Evolutionary conservation across 2,888 invertebrate genomes (phyloP), one percentile per base, ranked within the genome.

Genomic region (Alviniconcha strummeri): DNA sequence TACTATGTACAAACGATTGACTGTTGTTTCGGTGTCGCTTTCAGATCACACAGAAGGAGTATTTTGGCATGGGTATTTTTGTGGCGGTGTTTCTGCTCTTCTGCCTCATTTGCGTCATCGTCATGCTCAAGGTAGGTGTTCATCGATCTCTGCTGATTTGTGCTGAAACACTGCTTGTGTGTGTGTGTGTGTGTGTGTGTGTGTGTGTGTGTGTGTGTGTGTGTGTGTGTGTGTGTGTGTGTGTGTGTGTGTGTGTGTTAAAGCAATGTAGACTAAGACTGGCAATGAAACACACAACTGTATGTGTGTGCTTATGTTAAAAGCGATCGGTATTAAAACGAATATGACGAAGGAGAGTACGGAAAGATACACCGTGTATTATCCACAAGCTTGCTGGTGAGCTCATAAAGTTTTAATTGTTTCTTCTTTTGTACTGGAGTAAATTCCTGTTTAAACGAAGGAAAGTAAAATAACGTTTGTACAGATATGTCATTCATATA

Each of bases 41-140:
- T 64, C 89, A 91, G 91, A 86, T 84, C 52, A 87, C 84, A 75
- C 87, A 84, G 81, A 90, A 89, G 84, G 89, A 90, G 80, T 90
- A 89, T 80, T 91, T 91, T 86, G 89, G 90, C 82, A 88, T 92
- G 88, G 92, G 89, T 8, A 92, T 92, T 56, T 91, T 92, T 86
- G 88, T 91, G n/a, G 91, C 91, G 72, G 88, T 91, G 15, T 90
- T 91, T 78, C 86, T 92, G 15, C 82, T 92, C 56, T 89, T 92
- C 82, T 89, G 90, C 82, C 83, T 92, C 71, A 86, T 91, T 82
- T 89, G 90, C 81, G 85, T 91, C 56, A 84, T 90, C 78, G 87
- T 91, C 67, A 88, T 91, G 80, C 84, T 92, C 17, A 91, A 91
- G 90, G 91, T 92, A 86, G 85, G 86, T 80, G 9, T 9, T 5